Evolutionary conservation across 2,888 invertebrate species (phyloP), one percentile per base, ranked within the genome.

Genomic region (Pecten maximus): DNA sequence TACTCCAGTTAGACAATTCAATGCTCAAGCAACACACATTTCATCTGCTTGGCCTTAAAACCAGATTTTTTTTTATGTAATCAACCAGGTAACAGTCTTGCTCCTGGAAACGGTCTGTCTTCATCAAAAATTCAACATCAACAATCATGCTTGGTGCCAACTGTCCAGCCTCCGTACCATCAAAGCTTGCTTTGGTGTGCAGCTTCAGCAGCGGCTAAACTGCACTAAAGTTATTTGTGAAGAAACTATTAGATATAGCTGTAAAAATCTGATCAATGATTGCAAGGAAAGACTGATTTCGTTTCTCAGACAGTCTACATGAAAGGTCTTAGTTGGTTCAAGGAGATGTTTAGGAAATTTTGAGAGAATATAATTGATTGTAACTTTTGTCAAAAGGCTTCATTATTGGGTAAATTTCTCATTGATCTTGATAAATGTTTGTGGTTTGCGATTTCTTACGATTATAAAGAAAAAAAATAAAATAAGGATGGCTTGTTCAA

Each of bases 91-190:
- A 28, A 74, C 35, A 28, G 19, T 28, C 28, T 74, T 35, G 74
- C 28, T 74, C 0, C 74, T 74, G 35, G 28, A 74, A 74, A 74
- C 23, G 74, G 74, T 74, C 74, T 28, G 74, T 74, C 74, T 74
- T 74, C 74, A 74, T 74, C 10, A 74, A 74, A 74, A 8, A 74
- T 74, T 74, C 10, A 74, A 35, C 74, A 74, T 74, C 74, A 35
- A 28, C 74, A 74, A 74, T 74, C 74, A 74, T 35, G 74, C 74
- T 35, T 74, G 74, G 74, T 74, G 74, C 74, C 74, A 35, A 74
- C 74, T 74, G 35, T 10, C 74, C 74, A 74, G 74, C 74, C 74
- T 74, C 28, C 35, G 35, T 74, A 74, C 74, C 28, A 74, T 28
- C 35, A 10, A 74, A 74, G 35, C 35, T 19, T 28, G 74, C 74